Conservation (phyloP, 2,888 invertebrate species). For the Sinhomidia bicolor region DNA sequence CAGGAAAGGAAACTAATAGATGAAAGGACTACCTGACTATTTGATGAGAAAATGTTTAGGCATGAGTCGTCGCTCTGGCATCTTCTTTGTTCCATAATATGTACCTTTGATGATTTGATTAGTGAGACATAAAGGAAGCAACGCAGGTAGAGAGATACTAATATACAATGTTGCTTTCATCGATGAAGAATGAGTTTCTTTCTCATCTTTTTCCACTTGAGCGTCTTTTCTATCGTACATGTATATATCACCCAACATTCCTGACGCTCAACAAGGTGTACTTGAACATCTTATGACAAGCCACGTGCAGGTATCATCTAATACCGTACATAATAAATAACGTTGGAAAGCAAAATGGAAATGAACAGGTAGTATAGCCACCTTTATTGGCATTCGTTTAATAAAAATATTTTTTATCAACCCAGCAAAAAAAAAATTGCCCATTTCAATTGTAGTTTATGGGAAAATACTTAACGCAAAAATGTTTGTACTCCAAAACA, state of each 20-base stretch:
- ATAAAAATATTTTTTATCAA: not conserved
- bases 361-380: not conserved
- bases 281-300: constrained; percentile 62
- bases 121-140: not conserved
- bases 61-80: not conserved
- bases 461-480: too few relatives aligned
- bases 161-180: too few relatives aligned
- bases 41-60: not conserved
- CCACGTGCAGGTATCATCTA: constrained; percentile 27
- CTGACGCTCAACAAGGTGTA: constrained; percentile 77
- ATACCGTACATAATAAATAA: too few relatives aligned
- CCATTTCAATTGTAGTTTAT: not conserved
- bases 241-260: constrained; percentile 74
- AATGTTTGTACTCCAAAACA: not conserved
- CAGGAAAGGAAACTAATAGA: not conserved
- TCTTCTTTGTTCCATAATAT: not conserved
- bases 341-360: not conserved
- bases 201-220: not conserved
- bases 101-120: constrained; percentile 30
- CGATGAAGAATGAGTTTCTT: not conserved
- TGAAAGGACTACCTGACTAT: not conserved
- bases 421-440: not conserved
- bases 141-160: not conserved
- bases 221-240: not conserved
- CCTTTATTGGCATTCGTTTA: not conserved